Evolutionary conservation across 1,140 invertebrate genomes (phyloP), one percentile per base, ranked within the genome.

Genomic region (Drosophila bifasciata): DNA sequence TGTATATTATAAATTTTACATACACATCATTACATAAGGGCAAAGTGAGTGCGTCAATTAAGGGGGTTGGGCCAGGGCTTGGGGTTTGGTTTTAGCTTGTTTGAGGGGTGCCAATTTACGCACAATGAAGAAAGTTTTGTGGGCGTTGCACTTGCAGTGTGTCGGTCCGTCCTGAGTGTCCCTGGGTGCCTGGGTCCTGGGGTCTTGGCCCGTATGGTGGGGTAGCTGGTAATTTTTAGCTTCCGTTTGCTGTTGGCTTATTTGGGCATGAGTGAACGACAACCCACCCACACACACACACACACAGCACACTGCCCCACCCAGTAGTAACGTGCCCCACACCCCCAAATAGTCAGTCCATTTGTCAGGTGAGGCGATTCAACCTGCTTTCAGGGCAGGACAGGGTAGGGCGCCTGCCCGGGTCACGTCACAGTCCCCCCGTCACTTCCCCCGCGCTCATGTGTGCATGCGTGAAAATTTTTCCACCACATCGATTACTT

Each of bases 401-500:
- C 23, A 25, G 23, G 23, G 5, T 21, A 25, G n/a, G 28, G 8
- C 28, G 28, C 28, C 3, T 28, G 28, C 9, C 32, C 11, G 32
- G 32, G 32, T 36, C 32, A 36, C 32, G 32, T 36, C 32, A 36
- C 23, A 39, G 5, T 36, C 17, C n/a, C 48, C 45, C 55, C 79
- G 32, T 36, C 32, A 36, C 32, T 11, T 36, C 32, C 17, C n/a
- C 48, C 45, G 51, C 79, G 46, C 64, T 67, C 58, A 67, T 66
- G 75, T 79, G 75, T 77, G 83, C 75, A 88, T 88, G 83, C 83
- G 78, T 88, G 75, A 88, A 88, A 79, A 88, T 79, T 88, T 79
- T 88, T 88, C 83, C 83, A 88, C 83, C 83, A 88, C 83, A 88
- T 88, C 83, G 83, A 88, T 88, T 88, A 88, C 83, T 88, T 88